These are phyloP conservation scores for Reinhardtius hippoglossoides DNA, from an alignment of 2,113 vertebrate species.

Conservation along the genomic window DNA sequence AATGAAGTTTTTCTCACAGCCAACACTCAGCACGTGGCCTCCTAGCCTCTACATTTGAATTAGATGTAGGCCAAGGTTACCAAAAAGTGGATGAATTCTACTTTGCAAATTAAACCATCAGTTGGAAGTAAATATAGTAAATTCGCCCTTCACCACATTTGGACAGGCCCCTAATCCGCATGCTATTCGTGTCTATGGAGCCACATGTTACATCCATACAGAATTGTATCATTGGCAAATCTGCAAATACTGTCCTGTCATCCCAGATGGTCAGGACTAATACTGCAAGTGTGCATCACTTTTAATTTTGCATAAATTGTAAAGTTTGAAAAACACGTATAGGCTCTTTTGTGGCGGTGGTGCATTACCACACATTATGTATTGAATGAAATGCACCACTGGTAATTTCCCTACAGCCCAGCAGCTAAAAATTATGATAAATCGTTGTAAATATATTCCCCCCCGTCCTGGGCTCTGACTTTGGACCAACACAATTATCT, in stretches of 20 bases:
- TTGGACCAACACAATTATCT: not conserved
- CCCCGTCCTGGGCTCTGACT: not conserved
- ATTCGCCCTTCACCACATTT: not conserved
- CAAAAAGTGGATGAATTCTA: not conserved
- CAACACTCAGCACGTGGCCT: not conserved
- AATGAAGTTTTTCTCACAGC: not conserved
- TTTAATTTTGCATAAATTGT: not conserved
- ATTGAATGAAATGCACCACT: not conserved
- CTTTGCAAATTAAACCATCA: constrained; percentile 3
- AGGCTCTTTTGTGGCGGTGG: not conserved
- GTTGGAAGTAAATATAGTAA: not conserved
- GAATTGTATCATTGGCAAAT: not conserved
- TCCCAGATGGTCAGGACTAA: not conserved
- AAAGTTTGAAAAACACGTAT: not conserved
- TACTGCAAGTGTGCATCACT: not conserved
- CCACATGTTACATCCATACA: not conserved
- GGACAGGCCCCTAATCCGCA: not conserved
- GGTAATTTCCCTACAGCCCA: not conserved
- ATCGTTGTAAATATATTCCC: not conserved
- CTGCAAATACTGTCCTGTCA: constrained; percentile 29
- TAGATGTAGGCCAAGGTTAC: not conserved
- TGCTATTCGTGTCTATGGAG: too few relatives aligned
- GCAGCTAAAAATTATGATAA: not conserved
- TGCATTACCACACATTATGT: not conserved
- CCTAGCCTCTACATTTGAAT: not conserved